Base-by-base conservation (phyloP, 2,888 invertebrate genomes). In the Epiblema foenella region DNA sequence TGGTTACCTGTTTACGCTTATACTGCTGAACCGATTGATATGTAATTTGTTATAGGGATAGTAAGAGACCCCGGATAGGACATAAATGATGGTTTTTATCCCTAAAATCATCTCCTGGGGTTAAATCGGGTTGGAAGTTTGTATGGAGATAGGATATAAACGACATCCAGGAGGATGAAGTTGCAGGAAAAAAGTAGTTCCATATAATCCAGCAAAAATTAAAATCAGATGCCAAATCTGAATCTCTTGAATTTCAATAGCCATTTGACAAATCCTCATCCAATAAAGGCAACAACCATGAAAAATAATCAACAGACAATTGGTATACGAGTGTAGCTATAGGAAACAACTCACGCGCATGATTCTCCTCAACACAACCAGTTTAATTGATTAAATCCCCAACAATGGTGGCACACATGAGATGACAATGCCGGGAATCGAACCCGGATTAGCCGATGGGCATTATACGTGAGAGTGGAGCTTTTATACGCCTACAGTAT, bases 381-480 rank as follows among this genome's bases (percentile, higher is more conserved):
- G 86, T 85, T 88, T 88, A 88, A 88, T 88, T 88, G 87, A 88
- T 86, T 86, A 85, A 84, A 78, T 80, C 83, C 79, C 77, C 82
- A 77, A 88, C 85, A 87, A 87, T 81, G 75, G 79, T 73, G 79
- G 75, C 77, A 85, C 84, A 86, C 84, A 82, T 80, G 86, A 83
- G 81, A 75, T 77, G 80, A 83, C 85, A 85, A 85, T 83, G 78
- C 33, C 78, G 76, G 76, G 82, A 79, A 81, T 82, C 80, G 79
- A 82, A 83, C 75, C 79, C 76, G 75, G 89, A 88, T 89, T 88
- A 89, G 81, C 81, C 63, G 80, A 76, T 79, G 17, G 52, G 54
- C 56, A 76, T 77, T 78, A 81, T 79, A 78, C 81, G 83, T 81
- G 83, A 83, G 83, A 86, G 49, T 56, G 66, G 60, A 73, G 69